These are phyloP conservation scores for Phrynocephalus versicolor DNA, from an alignment of 2,113 vertebrate genomes.

Conservation along the genomic window DNA sequence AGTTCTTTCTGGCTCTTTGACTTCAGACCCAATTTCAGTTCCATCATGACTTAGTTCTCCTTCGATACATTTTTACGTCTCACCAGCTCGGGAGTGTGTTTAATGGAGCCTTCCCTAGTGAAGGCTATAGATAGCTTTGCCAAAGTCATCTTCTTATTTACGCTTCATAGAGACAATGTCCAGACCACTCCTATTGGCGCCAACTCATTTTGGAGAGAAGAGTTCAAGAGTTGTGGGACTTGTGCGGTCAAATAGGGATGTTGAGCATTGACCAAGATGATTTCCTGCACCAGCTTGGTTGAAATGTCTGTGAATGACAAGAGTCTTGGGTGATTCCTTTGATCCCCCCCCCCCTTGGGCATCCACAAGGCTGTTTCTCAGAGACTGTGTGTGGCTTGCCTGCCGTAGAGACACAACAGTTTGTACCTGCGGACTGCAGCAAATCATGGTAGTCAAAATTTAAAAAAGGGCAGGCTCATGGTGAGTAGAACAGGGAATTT, in stretches of 20 bases:
- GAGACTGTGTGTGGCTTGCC: background rate
- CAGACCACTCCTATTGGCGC: background rate
- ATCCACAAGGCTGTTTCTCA: no score
- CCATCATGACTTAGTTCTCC: background rate
- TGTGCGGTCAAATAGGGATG: background rate
- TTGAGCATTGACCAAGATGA: background rate
- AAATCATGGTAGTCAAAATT: background rate
- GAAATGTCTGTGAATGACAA: background rate
- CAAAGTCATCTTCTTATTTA: background rate
- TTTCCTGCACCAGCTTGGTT: background rate
- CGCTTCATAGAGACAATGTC: background rate
- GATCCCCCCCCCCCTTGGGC: no score
- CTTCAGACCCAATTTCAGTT: background rate
- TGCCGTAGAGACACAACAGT: background rate
- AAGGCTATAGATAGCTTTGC: background rate
- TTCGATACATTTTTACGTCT: background rate
- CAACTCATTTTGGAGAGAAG: background rate
- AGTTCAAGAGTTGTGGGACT: background rate
- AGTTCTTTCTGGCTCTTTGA: background rate
- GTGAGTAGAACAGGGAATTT: background rate
- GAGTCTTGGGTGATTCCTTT: no score
- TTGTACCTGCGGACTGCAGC: background rate
- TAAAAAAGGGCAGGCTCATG: background rate
- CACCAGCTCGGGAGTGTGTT: background rate
- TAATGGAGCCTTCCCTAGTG: background rate